Conservation (phyloP, 2,113 vertebrate species). For the Burhinus bistriatus region DNA sequence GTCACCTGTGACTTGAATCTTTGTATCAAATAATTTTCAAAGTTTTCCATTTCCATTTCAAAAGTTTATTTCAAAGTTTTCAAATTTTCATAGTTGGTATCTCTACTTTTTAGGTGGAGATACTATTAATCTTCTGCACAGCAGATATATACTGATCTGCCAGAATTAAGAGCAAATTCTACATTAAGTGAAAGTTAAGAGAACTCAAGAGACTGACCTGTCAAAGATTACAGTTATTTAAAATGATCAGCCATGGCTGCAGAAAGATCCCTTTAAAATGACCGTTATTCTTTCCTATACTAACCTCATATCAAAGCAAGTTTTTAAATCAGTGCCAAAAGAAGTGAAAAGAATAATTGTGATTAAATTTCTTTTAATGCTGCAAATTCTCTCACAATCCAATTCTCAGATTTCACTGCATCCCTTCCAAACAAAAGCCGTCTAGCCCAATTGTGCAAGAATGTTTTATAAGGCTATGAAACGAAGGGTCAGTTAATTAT, state of each 20-base stretch:
- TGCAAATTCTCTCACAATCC: not conserved
- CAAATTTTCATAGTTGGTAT: not conserved
- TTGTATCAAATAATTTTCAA: not conserved
- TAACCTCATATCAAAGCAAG: not conserved
- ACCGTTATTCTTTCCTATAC: not conserved
- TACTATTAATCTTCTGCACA: not conserved
- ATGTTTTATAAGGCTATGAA: conserved; percentile 30
- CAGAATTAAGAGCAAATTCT: not conserved
- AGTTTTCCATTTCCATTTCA: not conserved
- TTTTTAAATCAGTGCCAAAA: not conserved
- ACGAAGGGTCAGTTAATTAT: not conserved
- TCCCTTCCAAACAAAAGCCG: not conserved
- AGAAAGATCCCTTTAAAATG: not conserved
- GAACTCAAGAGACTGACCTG: not conserved
- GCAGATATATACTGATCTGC: not conserved
- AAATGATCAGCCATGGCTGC: not conserved
- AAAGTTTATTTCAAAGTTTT: not conserved
- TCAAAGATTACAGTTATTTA: not conserved
- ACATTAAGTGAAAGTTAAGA: not conserved
- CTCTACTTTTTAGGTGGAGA: not conserved
- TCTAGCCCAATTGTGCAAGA: not conserved
- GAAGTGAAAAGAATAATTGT: not conserved
- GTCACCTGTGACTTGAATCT: not conserved
- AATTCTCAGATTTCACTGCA: not conserved
- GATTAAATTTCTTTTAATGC: not conserved